Percentiles rank a stretch among this genome's conserved stretches.
phyloP scores from a whole-genome alignment of 2,888 invertebrate species.

The Suillia variegata region DNA sequence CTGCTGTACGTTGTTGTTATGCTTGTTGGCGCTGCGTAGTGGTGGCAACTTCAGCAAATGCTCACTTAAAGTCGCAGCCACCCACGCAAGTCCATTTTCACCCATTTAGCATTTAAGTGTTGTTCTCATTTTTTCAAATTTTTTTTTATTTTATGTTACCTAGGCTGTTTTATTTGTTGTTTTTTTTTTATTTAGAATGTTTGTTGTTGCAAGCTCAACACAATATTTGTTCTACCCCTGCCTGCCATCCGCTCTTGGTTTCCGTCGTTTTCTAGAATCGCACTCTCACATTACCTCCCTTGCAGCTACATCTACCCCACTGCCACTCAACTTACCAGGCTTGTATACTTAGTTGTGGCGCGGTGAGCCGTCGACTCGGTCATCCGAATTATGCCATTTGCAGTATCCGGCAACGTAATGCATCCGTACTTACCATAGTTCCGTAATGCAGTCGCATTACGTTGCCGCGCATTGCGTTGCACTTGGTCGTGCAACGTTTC shows the following conservation, averaged over 20 bases:
- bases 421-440: not conserved
- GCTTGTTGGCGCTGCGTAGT: slow-evolving; percentile 24
- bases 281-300: too few species aligned
- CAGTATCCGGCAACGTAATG: slow-evolving; percentile 22
- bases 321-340: not conserved
- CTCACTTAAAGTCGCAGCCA: slow-evolving; percentile 36
- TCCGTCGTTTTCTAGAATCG: too few species aligned
- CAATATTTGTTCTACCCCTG: not conserved
- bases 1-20: slow-evolving; percentile 32
- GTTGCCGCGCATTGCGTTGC: slow-evolving; percentile 23
- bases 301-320: too few species aligned
- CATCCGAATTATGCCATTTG: slow-evolving; percentile 45
- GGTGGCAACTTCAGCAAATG: slow-evolving; percentile 34
- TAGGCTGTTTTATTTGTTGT: too few species aligned
- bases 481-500: not conserved
- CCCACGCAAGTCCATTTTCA: slow-evolving; percentile 40
- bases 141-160: slow-evolving; percentile 14
- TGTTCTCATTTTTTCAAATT: slow-evolving; percentile 34
- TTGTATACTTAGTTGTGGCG: not conserved
- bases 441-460: slow-evolving; percentile 28
- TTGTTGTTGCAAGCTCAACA: not conserved
- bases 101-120: slow-evolving; percentile 52
- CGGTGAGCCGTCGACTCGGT: slow-evolving; percentile 37
- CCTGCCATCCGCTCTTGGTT: not conserved
- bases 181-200: too few species aligned